Conservation (phyloP, 1,140 invertebrate genomes). For the Drosophila ercepeae region DNA sequence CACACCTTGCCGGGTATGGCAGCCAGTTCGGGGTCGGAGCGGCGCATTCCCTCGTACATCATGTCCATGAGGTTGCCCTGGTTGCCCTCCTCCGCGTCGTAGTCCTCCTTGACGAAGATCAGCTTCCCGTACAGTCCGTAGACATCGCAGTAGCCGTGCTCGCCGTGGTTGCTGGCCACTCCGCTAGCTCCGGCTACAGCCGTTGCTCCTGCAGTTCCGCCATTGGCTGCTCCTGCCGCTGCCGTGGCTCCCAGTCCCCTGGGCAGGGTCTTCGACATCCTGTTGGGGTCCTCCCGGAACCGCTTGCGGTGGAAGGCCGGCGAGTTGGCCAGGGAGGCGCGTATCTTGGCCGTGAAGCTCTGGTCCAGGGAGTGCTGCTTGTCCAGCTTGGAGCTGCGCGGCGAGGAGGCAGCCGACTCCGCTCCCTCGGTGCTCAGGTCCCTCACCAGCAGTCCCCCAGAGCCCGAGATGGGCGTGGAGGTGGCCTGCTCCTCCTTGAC, state of each 20-base stretch:
- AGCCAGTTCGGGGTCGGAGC: conserved; percentile 92
- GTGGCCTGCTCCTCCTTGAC: conserved; percentile 48
- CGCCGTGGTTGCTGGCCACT: conserved; percentile 86
- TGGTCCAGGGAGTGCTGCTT: conserved; percentile 87
- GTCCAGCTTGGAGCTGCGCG: conserved; percentile 85
- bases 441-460: conserved; percentile 2
- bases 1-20: conserved; percentile 92
- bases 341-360: conserved; percentile 86
- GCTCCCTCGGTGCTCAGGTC: conserved; percentile 5
- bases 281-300: conserved; percentile 86
- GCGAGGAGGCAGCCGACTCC: conserved; percentile 62
- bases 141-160: conserved; percentile 90
- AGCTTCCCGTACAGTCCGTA: conserved; percentile 95
- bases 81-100: conserved; percentile 90
- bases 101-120: conserved; percentile 93
- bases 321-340: conserved; percentile 87
- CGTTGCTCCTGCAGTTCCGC: conserved; percentile 27
- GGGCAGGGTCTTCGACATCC: conserved; percentile 91
- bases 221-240: conserved; percentile 51
- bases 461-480: conserved; percentile 5
- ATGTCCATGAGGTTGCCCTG: conserved; percentile 87
- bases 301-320: conserved; percentile 89
- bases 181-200: conserved; percentile 84
- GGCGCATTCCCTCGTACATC: conserved; percentile 89
- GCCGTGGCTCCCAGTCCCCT: conserved; percentile 86